Base-by-base conservation (phyloP, 2,888 invertebrate species). In the Pristionchus mayeri region DNA sequence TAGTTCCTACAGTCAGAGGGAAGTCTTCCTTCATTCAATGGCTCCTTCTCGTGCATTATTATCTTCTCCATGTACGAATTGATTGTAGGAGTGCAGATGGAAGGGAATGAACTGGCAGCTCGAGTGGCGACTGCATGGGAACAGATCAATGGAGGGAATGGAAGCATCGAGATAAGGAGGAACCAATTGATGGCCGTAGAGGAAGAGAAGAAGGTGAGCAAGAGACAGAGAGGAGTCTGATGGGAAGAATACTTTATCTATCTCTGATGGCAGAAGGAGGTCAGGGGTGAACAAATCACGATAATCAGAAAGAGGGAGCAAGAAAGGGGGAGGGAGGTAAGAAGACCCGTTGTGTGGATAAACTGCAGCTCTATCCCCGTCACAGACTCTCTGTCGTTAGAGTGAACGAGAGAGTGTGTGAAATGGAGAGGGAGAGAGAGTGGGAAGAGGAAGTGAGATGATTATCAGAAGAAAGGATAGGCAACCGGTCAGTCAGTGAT, bases 221-320 rank as follows among this genome's bases (percentile, higher is more conserved):
- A 4, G 21, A n/a, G 21, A 54, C 54, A 54, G 21, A n/a, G n/a
- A n/a, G n/a, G n/a, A n/a, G n/a, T n/a, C n/a, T n/a, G n/a, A n/a
- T n/a, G n/a, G n/a, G n/a, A 67, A 67, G 67, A 67, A 67, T 67
- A 67, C 67, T 67, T 67, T 67, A 67, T 67, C 54, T 37, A 67
- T 18, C 40, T 67, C 40, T 37, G 34, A 67, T 67, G 67, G 67
- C 67, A 67, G 54, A 54, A 54, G 67, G 37, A 40, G 9, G 67
- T 16, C n/a, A 67, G 34, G 21, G 21, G n/a, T 34, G 40, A 37
- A 44, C 13, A n/a, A n/a, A 60, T 67, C 67, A 67, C 67, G 60
- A 67, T 37, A 13, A 67, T 67, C 21, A 67, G 60, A 30, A 30
- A 30, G 30, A 67, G 60, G n/a, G 67, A 67, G 67, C 67, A 67